These are phyloP conservation scores for Aphelenchoides besseyi DNA, from an alignment of 1,140 invertebrate species.

Conservation along the genomic window DNA sequence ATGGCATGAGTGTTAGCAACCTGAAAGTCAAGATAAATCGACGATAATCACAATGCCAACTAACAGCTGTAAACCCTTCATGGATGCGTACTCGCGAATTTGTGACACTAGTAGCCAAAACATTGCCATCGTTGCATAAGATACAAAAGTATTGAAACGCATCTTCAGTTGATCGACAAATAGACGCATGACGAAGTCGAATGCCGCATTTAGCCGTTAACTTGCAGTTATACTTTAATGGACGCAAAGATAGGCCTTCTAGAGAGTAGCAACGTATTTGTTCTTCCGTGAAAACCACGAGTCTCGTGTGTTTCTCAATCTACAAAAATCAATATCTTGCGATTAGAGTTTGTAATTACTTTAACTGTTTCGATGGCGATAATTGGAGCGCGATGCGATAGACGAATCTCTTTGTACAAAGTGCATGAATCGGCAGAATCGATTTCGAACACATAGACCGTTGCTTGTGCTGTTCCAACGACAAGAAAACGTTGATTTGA, in stretches of 20 bases:
- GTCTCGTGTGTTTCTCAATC: slow-evolving; percentile 16
- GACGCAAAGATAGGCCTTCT: slow-evolving; percentile 29
- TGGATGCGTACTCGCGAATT: not conserved
- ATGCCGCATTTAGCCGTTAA: slow-evolving; percentile 40
- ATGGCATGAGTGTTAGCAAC: not conserved
- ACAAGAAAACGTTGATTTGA: not conserved
- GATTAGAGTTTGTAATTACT: not conserved
- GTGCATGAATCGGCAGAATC: not conserved
- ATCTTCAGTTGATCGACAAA: slow-evolving; percentile 10
- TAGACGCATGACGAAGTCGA: slow-evolving; percentile 30
- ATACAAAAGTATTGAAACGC: not conserved
- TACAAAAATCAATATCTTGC: slow-evolving; percentile 9
- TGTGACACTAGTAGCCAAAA: not conserved
- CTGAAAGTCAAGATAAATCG: slow-evolving; percentile 4
- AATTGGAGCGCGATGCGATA: slow-evolving; percentile 42
- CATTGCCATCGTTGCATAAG: slow-evolving; percentile 1
- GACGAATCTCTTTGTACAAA: slow-evolving; percentile 34
- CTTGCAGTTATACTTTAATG: slow-evolving; percentile 30
- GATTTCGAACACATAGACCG: slow-evolving; percentile 13
- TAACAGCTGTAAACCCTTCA: not conserved
- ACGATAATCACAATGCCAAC: not conserved
- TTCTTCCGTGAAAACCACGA: slow-evolving; percentile 46
- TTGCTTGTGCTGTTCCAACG: slow-evolving; percentile 11
- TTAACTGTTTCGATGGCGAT: slow-evolving; percentile 32
- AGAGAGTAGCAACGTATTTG: slow-evolving; percentile 43